Evolutionary conservation across 2,888 invertebrate species (phyloP), one percentile per base, ranked within the genome.

Genomic region (Julus scandinavius): DNA sequence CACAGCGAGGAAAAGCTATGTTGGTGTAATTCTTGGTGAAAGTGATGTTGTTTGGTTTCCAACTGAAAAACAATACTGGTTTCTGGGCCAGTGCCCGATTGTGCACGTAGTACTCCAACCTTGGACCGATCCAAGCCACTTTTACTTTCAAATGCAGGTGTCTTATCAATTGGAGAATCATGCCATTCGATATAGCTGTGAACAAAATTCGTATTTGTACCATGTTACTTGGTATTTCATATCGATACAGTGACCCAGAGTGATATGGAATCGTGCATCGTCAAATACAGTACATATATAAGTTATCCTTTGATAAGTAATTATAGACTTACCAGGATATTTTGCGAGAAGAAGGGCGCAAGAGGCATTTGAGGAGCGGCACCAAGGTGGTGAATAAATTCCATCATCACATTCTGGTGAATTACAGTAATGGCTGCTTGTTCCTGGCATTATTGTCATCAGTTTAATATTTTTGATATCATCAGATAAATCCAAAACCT

Each of bases 101-200:
- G 13, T 89, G 89, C 5, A 93, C 92, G 89, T 92, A 92, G 1
- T 90, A 86, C 17, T 91, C 91, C 85, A 96, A 92, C 89, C 94
- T 92, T 0, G 93, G 91, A 0, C 95, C 96, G 17, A 96, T 92
- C 95, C 96, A 96, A 6, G 94, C 93, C 0, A 96, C 94, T 91
- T 94, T 95, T 0, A 96, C 94, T 89, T 93, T 94, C 17, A 96
- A 92, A 54, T 94, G 92, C 87, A 95, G 92, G 88, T 94, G 93
- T 15, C 93, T 91, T 80, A 96, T 95, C 90, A 96, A 95, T 0
- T 94, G 91, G 85, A 87, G 49, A 20, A 89, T 89, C 88, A 89
- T 89, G 7, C 86, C 87, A 41, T 89, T 89, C 38, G 89, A 88
- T n/a, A 89, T 84, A 41, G 87, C 89, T 89, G 86, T 4, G 85